A percentile compares a stretch with the other conserved stretches of the same genome.
Evolutionary conservation across 2,797 vertebrate genomes (phyloP).

Genomic region (Numenius phaeopus): DNA sequence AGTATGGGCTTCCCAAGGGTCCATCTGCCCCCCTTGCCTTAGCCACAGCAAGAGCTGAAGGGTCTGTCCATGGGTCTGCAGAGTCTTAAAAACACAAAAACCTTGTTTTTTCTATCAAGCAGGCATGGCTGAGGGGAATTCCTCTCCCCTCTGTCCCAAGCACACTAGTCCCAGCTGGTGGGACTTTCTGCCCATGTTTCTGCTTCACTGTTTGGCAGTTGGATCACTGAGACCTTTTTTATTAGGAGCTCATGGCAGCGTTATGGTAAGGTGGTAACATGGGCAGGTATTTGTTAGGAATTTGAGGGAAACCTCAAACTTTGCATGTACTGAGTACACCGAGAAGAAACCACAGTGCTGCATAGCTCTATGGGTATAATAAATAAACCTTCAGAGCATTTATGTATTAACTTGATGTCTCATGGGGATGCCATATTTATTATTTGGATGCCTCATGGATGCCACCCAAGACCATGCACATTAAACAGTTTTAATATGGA

Average conservation of each 20-base stretch:
- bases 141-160: no score
- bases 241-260: background rate
- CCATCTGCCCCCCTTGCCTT: background rate
- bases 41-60: background rate
- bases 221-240: background rate
- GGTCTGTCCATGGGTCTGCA: background rate
- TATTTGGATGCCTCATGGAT: background rate
- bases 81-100: background rate
- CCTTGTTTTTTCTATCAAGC: background rate
- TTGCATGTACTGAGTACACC: background rate
- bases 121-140: rapidly evolving
- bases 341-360: background rate
- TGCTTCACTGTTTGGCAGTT: background rate
- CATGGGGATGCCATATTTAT: background rate
- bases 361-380: background rate
- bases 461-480: background rate
- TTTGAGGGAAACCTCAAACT: background rate
- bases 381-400: background rate
- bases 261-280: background rate
- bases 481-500: background rate
- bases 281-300: background rate
- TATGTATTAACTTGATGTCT: background rate
- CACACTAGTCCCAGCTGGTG: no score
- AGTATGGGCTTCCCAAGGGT: background rate
- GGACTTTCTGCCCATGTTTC: background rate